Base-by-base conservation (phyloP, 1,140 invertebrate genomes). In the Drosophila sp. region DNA sequence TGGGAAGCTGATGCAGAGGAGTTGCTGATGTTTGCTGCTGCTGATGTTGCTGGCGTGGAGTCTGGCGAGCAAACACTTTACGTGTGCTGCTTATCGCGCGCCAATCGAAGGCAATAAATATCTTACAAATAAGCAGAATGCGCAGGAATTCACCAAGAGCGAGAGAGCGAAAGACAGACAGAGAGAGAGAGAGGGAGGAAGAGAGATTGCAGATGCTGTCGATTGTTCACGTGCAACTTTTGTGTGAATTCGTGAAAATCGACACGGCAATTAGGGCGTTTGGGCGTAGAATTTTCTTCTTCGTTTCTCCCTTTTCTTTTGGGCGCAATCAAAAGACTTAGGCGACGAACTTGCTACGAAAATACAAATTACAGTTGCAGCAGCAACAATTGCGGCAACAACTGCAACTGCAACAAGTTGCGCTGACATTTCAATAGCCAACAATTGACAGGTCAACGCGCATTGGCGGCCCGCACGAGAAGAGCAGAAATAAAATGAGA, bases 121-220 rank as follows among this genome's bases (percentile, higher is more conserved):
- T 91, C 90, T 91, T 91, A 91, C 90, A 91, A 91, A 91, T 91
- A 91, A 91, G 90, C 90, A 90, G 90, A 91, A 91, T 91, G 90
- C 87, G 86, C 78, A 81, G 90, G 90, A 91, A 91, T 91, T 67
- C 58, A 46, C 54, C n/a, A n/a, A 45, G 27, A 29, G 16, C 29
- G 29, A 27, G n/a, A 38, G 46, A 13, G 36, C 1, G 29, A 27
- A 13, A 11, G 27, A 11, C 0, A 7, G 8, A 51, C 13, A 9
- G 51, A 50, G 69, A 16, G n/a, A 46, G 21, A 2, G 8, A 21
- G 16, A 13, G 38, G 34, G 6, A 29, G 69, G 9, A 50, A 27
- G 14, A 25, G 46, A 16, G n/a, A 36, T 8, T 27, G 14, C n/a
- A 57, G 64, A 66, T 66, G 51, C 41, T 66, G 63, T 67, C 64